Evolutionary conservation across 2,888 invertebrate species (phyloP).

Genomic region (Monopis laevigella): DNA sequence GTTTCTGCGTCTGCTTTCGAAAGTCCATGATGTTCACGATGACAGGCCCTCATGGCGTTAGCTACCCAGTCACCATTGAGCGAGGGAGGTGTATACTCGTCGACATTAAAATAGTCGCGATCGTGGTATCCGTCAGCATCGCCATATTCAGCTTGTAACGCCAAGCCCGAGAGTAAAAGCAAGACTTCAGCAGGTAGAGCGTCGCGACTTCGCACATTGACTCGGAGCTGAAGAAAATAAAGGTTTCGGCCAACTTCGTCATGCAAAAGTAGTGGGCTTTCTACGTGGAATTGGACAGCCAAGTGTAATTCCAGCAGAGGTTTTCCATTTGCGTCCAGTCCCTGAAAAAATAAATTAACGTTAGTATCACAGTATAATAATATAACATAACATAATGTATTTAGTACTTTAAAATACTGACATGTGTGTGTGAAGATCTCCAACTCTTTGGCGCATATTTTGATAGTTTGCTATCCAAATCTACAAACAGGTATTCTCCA

Average conservation of each 20-base stretch:
- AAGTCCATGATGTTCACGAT: conserved; percentile 83
- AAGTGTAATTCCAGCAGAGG: conserved; percentile 90
- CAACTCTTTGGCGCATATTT: conserved; percentile 97
- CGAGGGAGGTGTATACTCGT: conserved; percentile 83
- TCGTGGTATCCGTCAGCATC: conserved; percentile 67
- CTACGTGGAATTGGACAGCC: conserved; percentile 93
- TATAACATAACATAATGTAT: too few relatives aligned
- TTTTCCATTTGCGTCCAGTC: conserved; percentile 89
- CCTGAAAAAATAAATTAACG: conserved; percentile 61
- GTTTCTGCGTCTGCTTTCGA: conserved; percentile 83
- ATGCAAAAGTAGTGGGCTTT: conserved; percentile 87
- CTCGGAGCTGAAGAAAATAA: conserved; percentile 93
- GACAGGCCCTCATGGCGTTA: conserved; percentile 76
- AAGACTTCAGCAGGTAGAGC: conserved; percentile 70
- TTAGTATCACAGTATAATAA: too few relatives aligned
- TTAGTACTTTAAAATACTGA: conserved; percentile 52
- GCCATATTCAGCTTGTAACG: conserved; percentile 93
- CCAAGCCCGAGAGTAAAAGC: conserved; percentile 86
- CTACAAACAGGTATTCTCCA: conserved; percentile 95
- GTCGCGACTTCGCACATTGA: conserved; percentile 81
- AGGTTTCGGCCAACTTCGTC: conserved; percentile 93
- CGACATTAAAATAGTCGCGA: conserved; percentile 75
- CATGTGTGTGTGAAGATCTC: conserved; percentile 93
- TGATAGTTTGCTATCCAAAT: conserved; percentile 93
- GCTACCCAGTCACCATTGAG: conserved; percentile 69